Base-by-base conservation (phyloP, 2,888 invertebrate genomes). In the Hypomecis atomaria region DNA sequence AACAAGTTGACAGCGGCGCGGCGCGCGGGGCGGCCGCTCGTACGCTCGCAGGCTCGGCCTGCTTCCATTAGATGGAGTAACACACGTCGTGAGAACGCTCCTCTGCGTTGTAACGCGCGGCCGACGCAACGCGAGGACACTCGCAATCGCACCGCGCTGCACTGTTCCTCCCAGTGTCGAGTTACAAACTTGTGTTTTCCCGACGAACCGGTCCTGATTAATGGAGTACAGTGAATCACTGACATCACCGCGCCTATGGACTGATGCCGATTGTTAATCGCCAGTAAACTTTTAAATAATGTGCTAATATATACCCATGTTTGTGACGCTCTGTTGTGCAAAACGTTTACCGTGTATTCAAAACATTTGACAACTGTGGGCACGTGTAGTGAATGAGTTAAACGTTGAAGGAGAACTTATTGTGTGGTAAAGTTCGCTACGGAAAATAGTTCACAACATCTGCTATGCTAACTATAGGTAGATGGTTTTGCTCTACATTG, bases 1-100 rank as follows among this genome's bases (percentile, higher is more conserved):
- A 88, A 88, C 75, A 79, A 84, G 85, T 86, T 79, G 85, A 78
- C 82, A 81, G 83, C 74, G 77, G 79, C 73, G 80, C 75, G 78
- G 77, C 78, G 76, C 72, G 77, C 82, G 80, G 73, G 75, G 75
- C 82, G 79, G 73, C 70, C 87, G 85, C 77, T 71, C 67, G 65
- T 68, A 13, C 40, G 23, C 52, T 52, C 52, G 61, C 69, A 38
- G 49, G 40, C 52, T 33, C 40, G 38, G 50, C 66, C 62, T 65
- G 60, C 67, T 72, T 70, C 73, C 71, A 74, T 70, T 76, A 77
- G 71, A 76, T 74, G 76, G 77, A 79, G 69, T 72, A 74, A 74
- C 70, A 71, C 59, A 66, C 63, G 62, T 62, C 69, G 64, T 64
- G 59, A 59, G 59, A 48, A 47, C 62, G 53, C 47, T 43, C 33